These are phyloP conservation scores for Coptodon rendalli DNA, from an alignment of 2,113 vertebrate genomes.

Conservation along the genomic window DNA sequence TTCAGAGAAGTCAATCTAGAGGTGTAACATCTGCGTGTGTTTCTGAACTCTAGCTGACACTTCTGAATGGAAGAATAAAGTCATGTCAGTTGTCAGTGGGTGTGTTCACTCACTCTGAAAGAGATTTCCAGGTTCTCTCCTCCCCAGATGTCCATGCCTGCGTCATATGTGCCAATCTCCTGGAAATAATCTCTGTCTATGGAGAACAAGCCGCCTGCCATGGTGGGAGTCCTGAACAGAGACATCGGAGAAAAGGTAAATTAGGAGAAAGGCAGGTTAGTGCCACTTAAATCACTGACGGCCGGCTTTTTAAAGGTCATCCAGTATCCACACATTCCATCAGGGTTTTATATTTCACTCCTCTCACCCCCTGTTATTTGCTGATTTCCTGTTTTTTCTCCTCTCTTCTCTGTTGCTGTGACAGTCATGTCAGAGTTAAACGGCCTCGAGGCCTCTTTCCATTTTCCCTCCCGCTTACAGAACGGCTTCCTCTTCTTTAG, in stretches of 20 bases:
- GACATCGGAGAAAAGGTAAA: background rate
- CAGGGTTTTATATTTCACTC: slow-evolving; percentile 12
- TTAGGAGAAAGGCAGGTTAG: background rate
- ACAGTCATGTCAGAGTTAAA: slow-evolving; percentile 3
- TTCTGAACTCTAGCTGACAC: background rate
- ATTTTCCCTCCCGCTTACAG: background rate
- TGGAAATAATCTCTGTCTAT: slow-evolving; percentile 99
- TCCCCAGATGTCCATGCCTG: slow-evolving; percentile 99
- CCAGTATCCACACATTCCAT: slow-evolving; percentile 4
- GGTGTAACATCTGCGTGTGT: background rate
- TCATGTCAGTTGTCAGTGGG: background rate
- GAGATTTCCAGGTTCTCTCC: slow-evolving; percentile 99
- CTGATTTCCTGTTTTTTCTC: background rate
- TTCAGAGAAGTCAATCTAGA: background rate
- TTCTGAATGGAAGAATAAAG: slow-evolving; percentile 20
- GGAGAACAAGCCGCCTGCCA: slow-evolving; percentile 98
- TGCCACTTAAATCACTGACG: background rate
- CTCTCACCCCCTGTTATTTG: background rate
- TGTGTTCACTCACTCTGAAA: slow-evolving; percentile 82
- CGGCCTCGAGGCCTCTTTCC: background rate
- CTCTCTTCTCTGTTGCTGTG: background rate
- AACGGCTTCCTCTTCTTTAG: slow-evolving; percentile 11
- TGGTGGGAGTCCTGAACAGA: slow-evolving; percentile 88
- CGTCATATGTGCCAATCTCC: slow-evolving; percentile 97
- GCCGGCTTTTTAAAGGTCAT: slow-evolving; percentile 29